A percentile compares a stretch with the other conserved stretches of the same genome.
phyloP scores from a whole-genome alignment of 2,888 invertebrate genomes.

The Electrophaes corylata region DNA sequence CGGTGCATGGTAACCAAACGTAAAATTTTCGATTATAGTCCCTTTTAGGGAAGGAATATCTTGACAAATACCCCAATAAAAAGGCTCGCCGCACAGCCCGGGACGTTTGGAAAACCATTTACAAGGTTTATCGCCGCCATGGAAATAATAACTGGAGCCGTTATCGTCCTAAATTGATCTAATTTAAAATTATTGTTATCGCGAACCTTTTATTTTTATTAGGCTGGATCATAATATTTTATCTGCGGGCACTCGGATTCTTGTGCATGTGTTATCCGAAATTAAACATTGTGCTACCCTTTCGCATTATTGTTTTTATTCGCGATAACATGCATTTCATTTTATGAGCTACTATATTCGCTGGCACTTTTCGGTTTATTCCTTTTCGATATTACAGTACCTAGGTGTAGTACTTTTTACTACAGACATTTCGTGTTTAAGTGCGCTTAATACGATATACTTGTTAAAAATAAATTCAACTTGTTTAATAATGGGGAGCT shows the following conservation, averaged over 20 bases:
- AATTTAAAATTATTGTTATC: conserved; percentile 83
- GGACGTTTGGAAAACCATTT: conserved; percentile 82
- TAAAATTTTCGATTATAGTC: conserved; percentile 78
- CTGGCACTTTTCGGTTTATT: conserved; percentile 37
- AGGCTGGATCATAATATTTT: conserved; percentile 70
- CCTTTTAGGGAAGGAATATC: conserved; percentile 74
- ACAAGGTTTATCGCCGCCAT: conserved; percentile 82
- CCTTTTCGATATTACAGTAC: conserved; percentile 36
- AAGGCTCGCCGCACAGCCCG: conserved; percentile 73
- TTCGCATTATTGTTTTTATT: conserved; percentile 39
- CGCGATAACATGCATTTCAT: conserved; percentile 38
- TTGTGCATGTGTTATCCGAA: conserved; percentile 48
- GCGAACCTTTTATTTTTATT: conserved; percentile 80
- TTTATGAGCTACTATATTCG: conserved; percentile 37
- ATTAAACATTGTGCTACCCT: conserved; percentile 36
- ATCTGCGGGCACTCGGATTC: conserved; percentile 54
- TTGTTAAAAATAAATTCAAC: conserved; percentile 24
- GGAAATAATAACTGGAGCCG: conserved; percentile 82
- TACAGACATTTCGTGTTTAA: conserved; percentile 21
- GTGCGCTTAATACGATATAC: conserved; percentile 24
- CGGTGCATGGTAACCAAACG: conserved; percentile 74
- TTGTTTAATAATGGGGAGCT: conserved; percentile 8
- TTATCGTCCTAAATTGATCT: conserved; percentile 82
- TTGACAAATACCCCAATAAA: conserved; percentile 83
- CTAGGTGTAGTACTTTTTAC: conserved; percentile 32